These are phyloP conservation scores for Papilio helenus DNA, from an alignment of 1,140 invertebrate genomes.

Conservation along the genomic window DNA sequence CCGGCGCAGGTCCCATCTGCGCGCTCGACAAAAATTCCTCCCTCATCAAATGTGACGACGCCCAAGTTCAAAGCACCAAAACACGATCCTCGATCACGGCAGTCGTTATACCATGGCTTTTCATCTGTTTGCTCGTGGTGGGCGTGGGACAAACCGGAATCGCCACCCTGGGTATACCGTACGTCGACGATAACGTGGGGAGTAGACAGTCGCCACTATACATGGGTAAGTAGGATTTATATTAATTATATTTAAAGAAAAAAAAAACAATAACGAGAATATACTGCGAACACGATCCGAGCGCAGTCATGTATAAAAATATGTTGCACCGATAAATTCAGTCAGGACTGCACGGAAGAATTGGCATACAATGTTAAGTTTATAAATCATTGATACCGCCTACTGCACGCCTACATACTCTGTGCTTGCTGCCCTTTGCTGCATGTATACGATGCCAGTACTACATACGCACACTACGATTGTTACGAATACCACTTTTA, in stretches of 20 bases:
- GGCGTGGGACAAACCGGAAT: constrained; percentile 96
- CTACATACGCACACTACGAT: not conserved
- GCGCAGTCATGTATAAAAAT: constrained; percentile 31
- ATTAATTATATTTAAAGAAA: constrained; percentile 23
- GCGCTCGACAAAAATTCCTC: constrained; percentile 55
- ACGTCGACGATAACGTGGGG: constrained; percentile 96
- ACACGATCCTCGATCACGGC: constrained; percentile 90
- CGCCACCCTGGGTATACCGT: constrained; percentile 96
- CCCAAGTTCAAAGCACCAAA: constrained; percentile 72
- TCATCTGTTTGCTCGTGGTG: constrained; percentile 93
- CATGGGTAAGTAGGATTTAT: constrained; percentile 87
- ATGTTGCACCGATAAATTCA: constrained; percentile 31
- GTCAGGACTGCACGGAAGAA: constrained; percentile 42
- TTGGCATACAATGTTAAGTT: constrained; percentile 49
- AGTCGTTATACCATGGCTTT: constrained; percentile 93
- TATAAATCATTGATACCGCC: constrained; percentile 53
- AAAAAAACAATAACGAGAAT: not conserved
- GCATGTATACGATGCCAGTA: not conserved
- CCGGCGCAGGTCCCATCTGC: constrained; percentile 73
- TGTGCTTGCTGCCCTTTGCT: constrained; percentile 49
- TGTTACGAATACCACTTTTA: not conserved
- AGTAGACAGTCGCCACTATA: constrained; percentile 96
- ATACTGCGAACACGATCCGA: constrained; percentile 15
- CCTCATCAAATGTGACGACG: constrained; percentile 57
- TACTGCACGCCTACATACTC: constrained; percentile 50